Base-by-base conservation (phyloP, 2,797 vertebrate genomes). In the Melopsittacus undulatus region DNA sequence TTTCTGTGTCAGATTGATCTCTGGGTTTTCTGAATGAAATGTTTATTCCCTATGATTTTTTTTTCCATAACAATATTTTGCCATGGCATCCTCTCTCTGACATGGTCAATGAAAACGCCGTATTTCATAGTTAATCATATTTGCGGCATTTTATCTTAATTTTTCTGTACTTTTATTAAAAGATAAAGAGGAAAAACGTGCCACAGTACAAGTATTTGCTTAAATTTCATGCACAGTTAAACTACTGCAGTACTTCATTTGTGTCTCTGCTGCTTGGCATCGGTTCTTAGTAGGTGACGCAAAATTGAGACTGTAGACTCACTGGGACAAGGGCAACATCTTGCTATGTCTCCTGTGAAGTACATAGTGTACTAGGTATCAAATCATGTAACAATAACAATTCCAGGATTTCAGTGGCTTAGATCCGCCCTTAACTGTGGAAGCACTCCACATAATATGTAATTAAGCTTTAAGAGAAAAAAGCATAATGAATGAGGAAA, bases 131-230 rank as follows among this genome's bases (percentile, higher is more conserved):
- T 45, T 63, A 61, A 66, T 90, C 4, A 3, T 70, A 61, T 74
- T 85, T 77, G 23, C 42, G 92, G 49, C 21, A 75, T 87, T 92
- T 85, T 77, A 15, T 77, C 45, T 93, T 83, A 80, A 45, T 85
- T 87, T 89, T 76, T 19, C 17, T 77, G 36, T 51, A 59, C 32
- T 93, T 84, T 92, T 80, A 91, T 85, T 92, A 72, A 85, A 85
- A 89, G 18, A 73, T 57, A 61, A 83, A 83, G 34, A 84, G 45
- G 45, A 83, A 80, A 20, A 69, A 57, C 42, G 15, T 75, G 38
- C 42, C 57, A 66, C 19, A 40, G 30, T 74, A 61, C 29, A 84
- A 87, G 59, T 64, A 46, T 11, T 19, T 83, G 32, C 62, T 68
- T 91, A 77, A 75, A 93, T 90, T 68, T 85, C 85, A 40, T 72